Evolutionary conservation across 1,140 invertebrate species (phyloP).

Genomic region (Ctenoplectra terminalis): DNA sequence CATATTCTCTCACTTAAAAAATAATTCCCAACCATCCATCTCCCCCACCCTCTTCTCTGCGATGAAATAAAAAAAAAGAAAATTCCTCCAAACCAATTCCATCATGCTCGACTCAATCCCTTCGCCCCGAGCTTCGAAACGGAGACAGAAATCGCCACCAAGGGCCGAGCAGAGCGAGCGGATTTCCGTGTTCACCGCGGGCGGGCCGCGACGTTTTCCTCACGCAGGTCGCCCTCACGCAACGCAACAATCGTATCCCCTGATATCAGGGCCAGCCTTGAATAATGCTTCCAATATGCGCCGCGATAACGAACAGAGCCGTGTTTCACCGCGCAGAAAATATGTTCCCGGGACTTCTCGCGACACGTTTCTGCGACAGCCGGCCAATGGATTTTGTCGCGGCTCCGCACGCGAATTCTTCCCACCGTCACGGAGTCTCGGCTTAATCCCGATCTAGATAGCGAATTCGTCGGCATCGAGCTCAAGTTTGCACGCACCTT

Average conservation of each 20-base stretch:
- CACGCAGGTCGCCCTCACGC: slow-evolving; percentile 44
- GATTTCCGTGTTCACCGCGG: slow-evolving; percentile 35
- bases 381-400: slow-evolving; percentile 20
- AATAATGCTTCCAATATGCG: slow-evolving; percentile 54
- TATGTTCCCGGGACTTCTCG: slow-evolving; percentile 26
- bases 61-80: too few relatives aligned
- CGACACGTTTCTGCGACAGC: slow-evolving; percentile 32
- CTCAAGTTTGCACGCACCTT: slow-evolving; percentile 15
- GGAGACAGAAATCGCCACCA: too few relatives aligned
- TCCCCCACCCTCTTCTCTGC: too few relatives aligned
- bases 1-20: too few relatives aligned
- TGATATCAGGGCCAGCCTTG: slow-evolving; percentile 17
- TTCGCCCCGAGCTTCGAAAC: too few relatives aligned
- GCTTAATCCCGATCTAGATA: slow-evolving; percentile 39
- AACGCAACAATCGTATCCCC: slow-evolving; percentile 26
- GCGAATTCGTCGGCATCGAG: background rate
- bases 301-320: slow-evolving; percentile 40
- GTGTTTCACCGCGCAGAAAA: slow-evolving; percentile 32
- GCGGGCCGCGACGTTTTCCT: slow-evolving; percentile 23
- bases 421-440: background rate
- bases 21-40: too few relatives aligned
- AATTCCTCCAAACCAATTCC: too few relatives aligned
- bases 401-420: slow-evolving; percentile 41
- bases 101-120: too few relatives aligned
- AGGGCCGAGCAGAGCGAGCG: background rate